Evolutionary conservation across 2,888 invertebrate genomes (phyloP), one percentile per base, ranked within the genome.

Genomic region (Chrysolina oricalcia): DNA sequence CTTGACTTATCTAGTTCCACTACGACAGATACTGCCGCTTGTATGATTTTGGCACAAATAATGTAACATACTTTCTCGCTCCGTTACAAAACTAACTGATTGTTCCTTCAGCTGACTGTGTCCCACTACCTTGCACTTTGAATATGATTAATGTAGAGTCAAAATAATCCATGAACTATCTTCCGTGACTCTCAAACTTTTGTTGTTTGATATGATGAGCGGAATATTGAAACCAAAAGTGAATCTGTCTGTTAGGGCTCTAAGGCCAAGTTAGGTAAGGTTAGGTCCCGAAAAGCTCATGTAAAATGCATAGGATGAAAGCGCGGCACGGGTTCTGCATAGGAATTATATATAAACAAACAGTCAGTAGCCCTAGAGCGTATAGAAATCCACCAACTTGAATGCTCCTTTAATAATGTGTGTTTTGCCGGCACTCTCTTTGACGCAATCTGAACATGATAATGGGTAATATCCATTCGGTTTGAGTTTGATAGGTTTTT

Each of bases 251-350:
- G 53, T 40, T 71, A 70, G 81, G 82, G 82, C 80, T 82, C 83
- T 86, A 85, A 85, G 87, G 86, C 87, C 86, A 86, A 84, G 88
- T 89, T 89, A 87, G 86, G 89, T 87, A 86, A 89, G 89, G 89
- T 89, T 88, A 88, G 88, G 88, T 87, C 87, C 87, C 86, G 86
- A 86, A 86, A 85, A 84, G 87, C 91, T 92, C 92, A 92, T 92
- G 92, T 91, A 91, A 92, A 92, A 92, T 92, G 92, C 92, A 92
- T 92, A 91, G 91, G 91, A 90, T 90, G 88, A 87, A 86, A 85
- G 82, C 83, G 81, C 78, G 84, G 86, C 85, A 89, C 88, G 88
- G 87, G 87, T 85, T 85, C 88, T 87, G 89, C 88, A 89, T 89
- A 87, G 88, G 86, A 89, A 89, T 88, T 88, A 88, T 88, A 87